Base-by-base conservation (phyloP, 2,113 vertebrate species). In the Eonycteris spelaea region DNA sequence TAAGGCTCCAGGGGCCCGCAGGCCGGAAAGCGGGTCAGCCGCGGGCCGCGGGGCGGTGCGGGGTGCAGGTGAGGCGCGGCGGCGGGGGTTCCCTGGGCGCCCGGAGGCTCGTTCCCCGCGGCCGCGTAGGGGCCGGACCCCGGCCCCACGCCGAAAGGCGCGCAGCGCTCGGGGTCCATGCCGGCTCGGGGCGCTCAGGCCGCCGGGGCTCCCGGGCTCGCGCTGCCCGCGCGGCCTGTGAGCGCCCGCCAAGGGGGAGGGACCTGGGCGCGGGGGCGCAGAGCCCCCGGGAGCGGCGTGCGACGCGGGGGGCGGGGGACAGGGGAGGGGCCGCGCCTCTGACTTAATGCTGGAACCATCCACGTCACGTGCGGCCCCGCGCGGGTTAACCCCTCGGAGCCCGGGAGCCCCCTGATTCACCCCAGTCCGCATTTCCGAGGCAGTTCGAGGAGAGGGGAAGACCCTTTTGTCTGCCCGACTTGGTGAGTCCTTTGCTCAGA, bases 101-200 rank as follows among this genome's bases (percentile, higher is more conserved):
- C 98, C 0, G 97, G 91, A 10, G 98, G 93, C 94, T 99, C 98
- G 73, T 92, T 94, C 68, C 94, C 91, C 0, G 87, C 3, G 70
- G 96, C 61, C 15, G 80, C 43, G 43, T 97, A 98, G 57, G 96
- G 82, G 86, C 91, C 65, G 6, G 79, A 18, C 95, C 97, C 98
- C 78, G 96, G 97, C 95, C 98, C 98, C 73, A 98, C 96, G 86
- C 98, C 97, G 90, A 99, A 99, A 90, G 98, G 96, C 98, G 99
- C 97, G 97, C 99, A 99, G 96, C 95, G 98, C 94, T 99, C 98
- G 38, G 98, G 98, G 98, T 99, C 99, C 99, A 99, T 99, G 96
- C 97, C 94, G 91, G 96, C 95, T 94, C 55, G 61, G 98, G 97
- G 97, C 95, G 45, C 95, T 85, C 61, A 86, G 97, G 97, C 95